Conservation (phyloP, 2,797 vertebrate species). For the Hyperoplus lanceolatus region DNA sequence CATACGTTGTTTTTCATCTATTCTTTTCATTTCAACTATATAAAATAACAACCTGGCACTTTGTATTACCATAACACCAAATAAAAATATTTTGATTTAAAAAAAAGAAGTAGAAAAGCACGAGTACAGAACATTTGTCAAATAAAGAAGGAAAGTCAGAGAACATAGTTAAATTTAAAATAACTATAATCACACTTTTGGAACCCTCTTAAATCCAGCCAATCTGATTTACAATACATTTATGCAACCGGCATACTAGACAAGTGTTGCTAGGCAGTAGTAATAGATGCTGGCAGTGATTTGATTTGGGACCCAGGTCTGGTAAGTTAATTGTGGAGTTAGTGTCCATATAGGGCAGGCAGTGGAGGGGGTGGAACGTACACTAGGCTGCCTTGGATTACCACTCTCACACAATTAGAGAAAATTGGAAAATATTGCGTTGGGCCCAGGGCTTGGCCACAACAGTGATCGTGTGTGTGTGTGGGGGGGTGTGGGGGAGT, state of each 20-base stretch:
- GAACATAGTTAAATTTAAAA: constrained; percentile 57
- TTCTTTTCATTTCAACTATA: too few relatives aligned
- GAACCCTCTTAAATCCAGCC: constrained; percentile 54
- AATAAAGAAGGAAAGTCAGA: constrained; percentile 39
- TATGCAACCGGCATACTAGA: constrained; percentile 70
- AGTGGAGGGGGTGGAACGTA: constrained; percentile 77
- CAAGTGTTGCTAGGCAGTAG: constrained; percentile 81
- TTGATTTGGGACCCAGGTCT: constrained; percentile 83
- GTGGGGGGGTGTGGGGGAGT: constrained; percentile 8
- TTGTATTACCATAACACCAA: neutral
- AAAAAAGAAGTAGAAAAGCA: constrained; percentile 4
- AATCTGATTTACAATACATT: constrained; percentile 77
- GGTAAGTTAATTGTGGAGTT: constrained; percentile 85
- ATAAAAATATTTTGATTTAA: neutral
- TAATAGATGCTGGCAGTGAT: constrained; percentile 85
- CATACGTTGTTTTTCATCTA: too few relatives aligned
- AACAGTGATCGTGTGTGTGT: constrained; percentile 65
- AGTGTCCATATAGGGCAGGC: constrained; percentile 81
- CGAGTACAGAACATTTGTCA: neutral
- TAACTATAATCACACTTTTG: constrained; percentile 58
- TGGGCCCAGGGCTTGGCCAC: constrained; percentile 77
- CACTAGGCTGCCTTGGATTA: constrained; percentile 85
- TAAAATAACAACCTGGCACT: too few relatives aligned
- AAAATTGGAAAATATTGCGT: constrained; percentile 89
- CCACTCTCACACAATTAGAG: constrained; percentile 85